Conservation (phyloP, 2,888 invertebrate species). For the Cryptus armator region DNA sequence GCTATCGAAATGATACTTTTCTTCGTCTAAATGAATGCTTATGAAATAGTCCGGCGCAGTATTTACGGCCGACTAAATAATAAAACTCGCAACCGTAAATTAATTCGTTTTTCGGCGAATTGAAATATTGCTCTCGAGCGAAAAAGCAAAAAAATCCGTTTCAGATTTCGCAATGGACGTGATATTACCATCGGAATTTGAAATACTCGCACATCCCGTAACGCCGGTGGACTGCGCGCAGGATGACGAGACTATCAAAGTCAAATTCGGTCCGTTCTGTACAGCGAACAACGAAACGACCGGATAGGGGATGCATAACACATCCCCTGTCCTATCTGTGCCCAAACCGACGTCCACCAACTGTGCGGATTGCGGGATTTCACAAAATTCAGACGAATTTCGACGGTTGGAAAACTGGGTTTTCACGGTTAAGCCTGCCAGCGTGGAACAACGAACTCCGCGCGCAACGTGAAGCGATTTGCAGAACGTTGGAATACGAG, state of each 20-base stretch:
- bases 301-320: constrained; percentile 10
- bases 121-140: neutral
- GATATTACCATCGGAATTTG: constrained; percentile 19
- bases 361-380: constrained; percentile 1
- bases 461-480: neutral
- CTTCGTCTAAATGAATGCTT: too few relatives aligned
- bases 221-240: neutral
- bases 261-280: constrained; percentile 17
- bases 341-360: constrained; percentile 4
- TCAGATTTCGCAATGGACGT: neutral
- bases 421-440: constrained; percentile 16
- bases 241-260: constrained; percentile 34
- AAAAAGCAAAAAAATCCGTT: neutral
- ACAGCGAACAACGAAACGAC: constrained; percentile 7
- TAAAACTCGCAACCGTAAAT: neutral
- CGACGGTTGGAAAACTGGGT: constrained; percentile 10
- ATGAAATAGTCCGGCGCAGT: too few relatives aligned
- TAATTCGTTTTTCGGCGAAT: neutral
- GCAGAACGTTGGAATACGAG: neutral
- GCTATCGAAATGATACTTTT: too few relatives aligned
- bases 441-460: constrained; percentile 1
- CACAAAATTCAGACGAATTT: constrained; percentile 17
- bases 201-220: constrained; percentile 16
- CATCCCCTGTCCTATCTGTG: neutral
- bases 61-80: too few relatives aligned